Percentiles rank a stretch among this genome's conserved stretches.
These are phyloP conservation scores for Pristiophorus japonicus DNA, from an alignment of 2,113 vertebrate species.

Conservation along the genomic window DNA sequence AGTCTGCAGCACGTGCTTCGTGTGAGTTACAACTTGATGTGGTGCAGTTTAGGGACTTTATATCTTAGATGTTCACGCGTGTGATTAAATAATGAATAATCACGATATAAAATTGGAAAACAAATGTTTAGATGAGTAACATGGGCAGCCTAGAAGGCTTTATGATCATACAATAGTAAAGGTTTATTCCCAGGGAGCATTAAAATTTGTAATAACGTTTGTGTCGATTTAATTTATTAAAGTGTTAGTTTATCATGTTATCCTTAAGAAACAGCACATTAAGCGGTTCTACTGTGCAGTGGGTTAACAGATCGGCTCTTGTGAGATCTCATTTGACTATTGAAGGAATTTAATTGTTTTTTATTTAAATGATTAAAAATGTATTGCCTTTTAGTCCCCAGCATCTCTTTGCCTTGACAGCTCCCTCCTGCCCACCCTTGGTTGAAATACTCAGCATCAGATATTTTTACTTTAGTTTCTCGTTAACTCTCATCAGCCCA, in stretches of 20 bases:
- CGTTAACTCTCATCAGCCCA: not conserved
- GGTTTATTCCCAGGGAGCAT: conserved; percentile 21
- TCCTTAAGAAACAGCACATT: not conserved
- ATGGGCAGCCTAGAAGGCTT: not conserved
- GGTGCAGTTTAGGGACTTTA: not conserved
- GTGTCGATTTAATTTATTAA: conserved; percentile 33
- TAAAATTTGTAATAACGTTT: conserved; percentile 17
- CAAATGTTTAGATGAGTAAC: conserved; percentile 14
- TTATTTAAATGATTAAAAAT: not conserved
- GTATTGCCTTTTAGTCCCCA: not conserved
- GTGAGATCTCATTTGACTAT: not conserved
- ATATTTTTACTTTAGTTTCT: not conserved
- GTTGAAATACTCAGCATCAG: no score
- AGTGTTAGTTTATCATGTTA: conserved; percentile 1
- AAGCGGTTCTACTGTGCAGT: not conserved
- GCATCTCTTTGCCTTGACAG: not conserved
- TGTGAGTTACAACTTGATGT: not conserved
- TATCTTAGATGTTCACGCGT: not conserved
- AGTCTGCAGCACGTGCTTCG: not conserved
- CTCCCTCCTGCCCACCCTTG: not conserved
- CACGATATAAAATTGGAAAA: conserved; percentile 2
- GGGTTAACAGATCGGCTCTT: not conserved
- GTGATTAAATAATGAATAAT: conserved; percentile 5
- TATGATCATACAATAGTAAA: not conserved
- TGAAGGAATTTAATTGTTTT: no score